Conservation (phyloP, 2,113 vertebrate species). For the Chaenogobius annularis region DNA sequence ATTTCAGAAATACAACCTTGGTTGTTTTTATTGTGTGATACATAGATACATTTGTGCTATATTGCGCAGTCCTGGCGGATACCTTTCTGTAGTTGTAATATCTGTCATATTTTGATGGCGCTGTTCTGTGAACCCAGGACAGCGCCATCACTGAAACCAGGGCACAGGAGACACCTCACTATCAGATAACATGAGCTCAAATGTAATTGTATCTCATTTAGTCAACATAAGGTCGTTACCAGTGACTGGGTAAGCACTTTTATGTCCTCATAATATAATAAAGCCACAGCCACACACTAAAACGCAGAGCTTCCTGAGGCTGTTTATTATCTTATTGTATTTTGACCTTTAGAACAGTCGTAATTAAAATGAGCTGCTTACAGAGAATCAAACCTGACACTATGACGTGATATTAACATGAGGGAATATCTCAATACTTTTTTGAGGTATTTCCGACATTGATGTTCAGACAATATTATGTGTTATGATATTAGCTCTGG, state of each 20-base stretch:
- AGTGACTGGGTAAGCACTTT: conserved; percentile 4
- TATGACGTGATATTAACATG: not conserved
- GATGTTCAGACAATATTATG: too few species aligned
- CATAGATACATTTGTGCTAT: too few species aligned
- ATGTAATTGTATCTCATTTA: not conserved
- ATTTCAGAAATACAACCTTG: too few species aligned
- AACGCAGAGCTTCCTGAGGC: conserved; percentile 35
- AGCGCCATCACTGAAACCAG: not conserved
- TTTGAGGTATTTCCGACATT: too few species aligned
- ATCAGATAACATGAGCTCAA: not conserved
- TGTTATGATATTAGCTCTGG: too few species aligned
- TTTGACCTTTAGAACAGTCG: conserved; percentile 37
- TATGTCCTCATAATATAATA: conserved; percentile 7
- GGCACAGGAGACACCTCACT: not conserved
- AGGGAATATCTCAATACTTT: too few species aligned
- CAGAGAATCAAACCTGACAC: conserved; percentile 16
- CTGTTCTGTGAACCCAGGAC: too few species aligned
- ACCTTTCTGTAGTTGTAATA: not conserved
- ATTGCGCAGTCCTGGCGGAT: too few species aligned
- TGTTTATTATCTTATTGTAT: conserved; percentile 42
- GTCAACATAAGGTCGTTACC: not conserved
- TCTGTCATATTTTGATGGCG: not conserved
- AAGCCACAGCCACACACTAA: conserved; percentile 8
- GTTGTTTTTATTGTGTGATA: too few species aligned
- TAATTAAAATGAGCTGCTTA: conserved; percentile 51